These are phyloP conservation scores for Tetragonisca angustula DNA, from an alignment of 2,888 invertebrate species.

Conservation along the genomic window DNA sequence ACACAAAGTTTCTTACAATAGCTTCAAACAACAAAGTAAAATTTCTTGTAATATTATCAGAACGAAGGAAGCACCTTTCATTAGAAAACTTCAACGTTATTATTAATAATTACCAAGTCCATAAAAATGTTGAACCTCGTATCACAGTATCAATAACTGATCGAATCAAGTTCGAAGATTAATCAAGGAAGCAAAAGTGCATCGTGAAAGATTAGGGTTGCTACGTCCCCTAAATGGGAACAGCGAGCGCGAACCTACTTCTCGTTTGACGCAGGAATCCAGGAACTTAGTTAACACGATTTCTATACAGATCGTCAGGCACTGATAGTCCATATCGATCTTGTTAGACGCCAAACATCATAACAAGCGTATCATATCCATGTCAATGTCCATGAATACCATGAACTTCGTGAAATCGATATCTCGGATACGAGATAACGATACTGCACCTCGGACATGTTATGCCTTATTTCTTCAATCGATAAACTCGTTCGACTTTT, in stretches of 20 bases:
- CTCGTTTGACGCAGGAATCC: not conserved
- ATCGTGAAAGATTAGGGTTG: not conserved
- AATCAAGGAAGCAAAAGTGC: not conserved
- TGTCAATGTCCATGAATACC: constrained; percentile 3
- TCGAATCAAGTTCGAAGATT: not conserved
- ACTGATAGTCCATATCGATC: constrained; percentile 2
- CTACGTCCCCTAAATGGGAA: not conserved
- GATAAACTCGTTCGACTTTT: not conserved
- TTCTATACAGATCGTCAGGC: constrained; percentile 9
- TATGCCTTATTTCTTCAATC: not conserved
- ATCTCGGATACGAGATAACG: not conserved
- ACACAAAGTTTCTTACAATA: too few species aligned
- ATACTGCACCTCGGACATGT: not conserved
- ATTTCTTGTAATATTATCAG: too few species aligned
- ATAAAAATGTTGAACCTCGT: too few species aligned
- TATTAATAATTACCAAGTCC: too few species aligned
- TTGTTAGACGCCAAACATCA: not conserved
- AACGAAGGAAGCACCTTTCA: too few species aligned
- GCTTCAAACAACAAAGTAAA: too few species aligned
- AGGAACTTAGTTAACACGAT: not conserved
- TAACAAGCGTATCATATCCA: constrained; percentile 12
- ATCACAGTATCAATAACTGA: too few species aligned
- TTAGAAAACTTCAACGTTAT: too few species aligned
- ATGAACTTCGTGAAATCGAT: constrained; percentile 7
- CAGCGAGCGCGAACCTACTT: too few species aligned